phyloP scores from a whole-genome alignment of 2,113 vertebrate species.

The Rallus limicola region DNA sequence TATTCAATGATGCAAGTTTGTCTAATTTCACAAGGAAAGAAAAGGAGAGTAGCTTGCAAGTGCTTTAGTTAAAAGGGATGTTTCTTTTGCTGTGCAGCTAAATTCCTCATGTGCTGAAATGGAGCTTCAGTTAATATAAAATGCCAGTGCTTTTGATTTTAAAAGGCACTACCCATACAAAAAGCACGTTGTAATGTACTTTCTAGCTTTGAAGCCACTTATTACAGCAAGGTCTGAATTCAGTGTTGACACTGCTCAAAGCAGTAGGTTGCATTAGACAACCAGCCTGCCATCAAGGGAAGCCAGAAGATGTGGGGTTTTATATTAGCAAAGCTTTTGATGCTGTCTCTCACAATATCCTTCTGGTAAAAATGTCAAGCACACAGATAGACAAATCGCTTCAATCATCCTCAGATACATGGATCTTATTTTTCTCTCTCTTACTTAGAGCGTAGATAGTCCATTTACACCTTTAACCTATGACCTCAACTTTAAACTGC shows the following conservation, averaged over 20 bases:
- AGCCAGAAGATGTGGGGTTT: background rate
- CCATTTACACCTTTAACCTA: background rate
- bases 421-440: background rate
- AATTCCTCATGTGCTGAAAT: background rate
- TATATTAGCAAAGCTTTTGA: background rate
- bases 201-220: background rate
- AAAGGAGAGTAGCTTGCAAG: background rate
- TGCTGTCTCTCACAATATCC: background rate
- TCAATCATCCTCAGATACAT: background rate
- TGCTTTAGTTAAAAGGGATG: background rate
- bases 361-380: background rate
- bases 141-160: background rate
- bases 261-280: background rate
- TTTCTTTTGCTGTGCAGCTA: background rate
- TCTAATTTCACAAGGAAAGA: background rate
- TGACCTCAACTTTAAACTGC: background rate
- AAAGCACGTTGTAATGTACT: background rate
- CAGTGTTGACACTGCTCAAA: background rate
- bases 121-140: background rate
- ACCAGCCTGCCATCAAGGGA: background rate
- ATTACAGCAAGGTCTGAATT: background rate
- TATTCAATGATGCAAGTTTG: background rate
- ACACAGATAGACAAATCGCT: background rate
- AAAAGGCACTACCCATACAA: background rate
- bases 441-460: background rate